phyloP scores from a whole-genome alignment of 2,797 vertebrate genomes.

The Leptatherina wallacei region DNA sequence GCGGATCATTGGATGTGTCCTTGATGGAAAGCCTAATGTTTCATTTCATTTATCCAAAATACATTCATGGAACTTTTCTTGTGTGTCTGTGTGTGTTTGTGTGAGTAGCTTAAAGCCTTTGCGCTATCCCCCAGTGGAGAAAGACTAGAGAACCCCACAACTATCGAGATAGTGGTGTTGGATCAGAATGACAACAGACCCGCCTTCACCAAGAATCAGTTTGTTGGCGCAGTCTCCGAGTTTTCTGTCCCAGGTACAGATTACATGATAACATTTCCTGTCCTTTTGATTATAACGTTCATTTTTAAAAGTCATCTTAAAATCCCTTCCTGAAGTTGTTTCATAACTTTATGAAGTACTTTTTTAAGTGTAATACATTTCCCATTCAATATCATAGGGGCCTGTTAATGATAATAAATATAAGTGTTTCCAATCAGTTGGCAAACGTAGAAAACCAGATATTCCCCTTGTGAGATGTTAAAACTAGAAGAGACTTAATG shows the following conservation, averaged over 20 bases:
- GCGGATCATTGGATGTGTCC: conserved; percentile 4
- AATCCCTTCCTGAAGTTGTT: background rate
- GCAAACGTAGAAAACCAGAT: background rate
- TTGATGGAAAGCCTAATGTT: background rate
- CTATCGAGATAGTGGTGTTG: conserved; percentile 95
- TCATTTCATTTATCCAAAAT: background rate
- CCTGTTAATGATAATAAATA: background rate
- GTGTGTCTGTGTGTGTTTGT: conserved; percentile 33
- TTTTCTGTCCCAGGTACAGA: conserved; percentile 90
- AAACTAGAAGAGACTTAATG: background rate
- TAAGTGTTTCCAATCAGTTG: background rate
- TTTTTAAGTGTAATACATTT: background rate
- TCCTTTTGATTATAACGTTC: background rate
- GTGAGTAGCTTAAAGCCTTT: conserved; percentile 90
- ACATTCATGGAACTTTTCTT: background rate
- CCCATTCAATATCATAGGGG: background rate
- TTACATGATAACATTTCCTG: background rate
- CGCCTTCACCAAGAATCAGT: conserved; percentile 83
- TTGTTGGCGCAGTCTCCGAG: conserved; percentile 86
- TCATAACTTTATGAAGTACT: background rate
- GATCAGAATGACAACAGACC: conserved; percentile 98
- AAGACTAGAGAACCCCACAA: conserved; percentile 93
- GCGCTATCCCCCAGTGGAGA: conserved; percentile 91
- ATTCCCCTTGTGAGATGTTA: background rate
- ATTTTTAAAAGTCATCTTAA: background rate